Evolutionary conservation across 2,888 invertebrate genomes (phyloP), one percentile per base, ranked within the genome.

Genomic region (Amblyteles armatorius): DNA sequence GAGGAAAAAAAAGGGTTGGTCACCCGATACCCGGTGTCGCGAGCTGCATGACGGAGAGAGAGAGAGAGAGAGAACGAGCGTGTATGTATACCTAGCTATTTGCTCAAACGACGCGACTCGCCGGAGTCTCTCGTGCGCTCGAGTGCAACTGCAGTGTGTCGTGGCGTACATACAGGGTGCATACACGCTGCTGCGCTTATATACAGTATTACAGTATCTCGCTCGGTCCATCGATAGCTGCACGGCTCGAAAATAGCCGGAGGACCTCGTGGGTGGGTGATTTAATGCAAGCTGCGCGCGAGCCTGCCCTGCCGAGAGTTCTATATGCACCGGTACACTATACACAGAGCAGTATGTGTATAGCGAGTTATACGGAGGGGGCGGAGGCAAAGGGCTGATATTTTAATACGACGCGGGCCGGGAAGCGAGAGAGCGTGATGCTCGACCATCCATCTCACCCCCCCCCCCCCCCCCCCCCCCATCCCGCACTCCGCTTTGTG

Each of bases 401-500:
- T 86, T 86, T 86, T 86, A 86, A 84, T 85, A 85, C 80, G 80
- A 52, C 60, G 82, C 89, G 92, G 92, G 57, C 55, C 40, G 73
- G 65, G 72, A 93, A 91, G 90, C 89, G 90, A 90, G 81, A 90
- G 91, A 93, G 94, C 94, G 94, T 94, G 94, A 93, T 93, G 91
- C 92, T 91, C 89, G 92, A 91, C 92, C 93, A 93, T 94, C 93
- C 93, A 93, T 94, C 93, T 92, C 90, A 87, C 79, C 73, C 84
- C 76, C 13, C 1, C 13, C 3, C 13, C 16, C 13, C 44, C 3
- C 13, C 13, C 13, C 44, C 13, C 13, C 79, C 1, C 44, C 3
- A 0, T 4, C 13, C 44, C 4, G 0, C 40, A 11, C 44, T 3
- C 44, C 85, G 74, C 88, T 83, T 89, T 86, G 91, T 92, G 92